Evolutionary conservation across 2,113 vertebrate genomes (phyloP), one percentile per base, ranked within the genome.

Genomic region (Istiophorus platypterus): DNA sequence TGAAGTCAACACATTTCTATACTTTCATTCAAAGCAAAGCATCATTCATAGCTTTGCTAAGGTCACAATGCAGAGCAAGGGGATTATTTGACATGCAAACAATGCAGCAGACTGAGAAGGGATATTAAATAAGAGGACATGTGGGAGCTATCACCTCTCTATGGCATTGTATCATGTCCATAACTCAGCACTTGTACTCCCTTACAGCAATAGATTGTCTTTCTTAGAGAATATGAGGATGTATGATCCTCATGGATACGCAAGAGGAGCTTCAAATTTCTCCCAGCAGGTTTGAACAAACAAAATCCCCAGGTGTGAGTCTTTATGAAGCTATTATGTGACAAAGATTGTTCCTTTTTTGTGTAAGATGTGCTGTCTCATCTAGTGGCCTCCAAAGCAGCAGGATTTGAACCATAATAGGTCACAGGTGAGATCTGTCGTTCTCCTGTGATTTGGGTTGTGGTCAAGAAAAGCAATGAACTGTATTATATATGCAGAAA

Each of bases 271-370:
- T 77, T 78, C 34, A 69, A 66, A 56, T 69, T 66, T 71, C 51
- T 80, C 80, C 72, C 85, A 62, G 78, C 63, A 84, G 86, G 86
- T 83, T 61, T 73, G 75, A 81, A 88, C 80, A 91, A 85, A 90
- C 68, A 10, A 24, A 18, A 56, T 76, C 47, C 65, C 85, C 81
- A 83, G 84, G 81, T 87, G 84, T 78, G 83, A 85, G 62, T 77
- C 82, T 88, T 93, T 84, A 90, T 87, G 78, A 72, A 80, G 80
- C 74, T 78, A 82, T 89, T 72, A 83, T 74, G 68, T 78, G 85
- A 89, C 68, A 77, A 82, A 64, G 56, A 87, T 52, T 71, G 73
- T 76, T 79, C 69, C 72, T 83, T 66, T 83, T 66, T 31, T 29
- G 72, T 62, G 22, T 67, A 51, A 20, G 41, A 68, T 31, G 41